A percentile compares a stretch with the other conserved stretches of the same genome.
Evolutionary conservation across 2,797 vertebrate species (phyloP).

Genomic region (Aselliscus stoliczkanus): DNA sequence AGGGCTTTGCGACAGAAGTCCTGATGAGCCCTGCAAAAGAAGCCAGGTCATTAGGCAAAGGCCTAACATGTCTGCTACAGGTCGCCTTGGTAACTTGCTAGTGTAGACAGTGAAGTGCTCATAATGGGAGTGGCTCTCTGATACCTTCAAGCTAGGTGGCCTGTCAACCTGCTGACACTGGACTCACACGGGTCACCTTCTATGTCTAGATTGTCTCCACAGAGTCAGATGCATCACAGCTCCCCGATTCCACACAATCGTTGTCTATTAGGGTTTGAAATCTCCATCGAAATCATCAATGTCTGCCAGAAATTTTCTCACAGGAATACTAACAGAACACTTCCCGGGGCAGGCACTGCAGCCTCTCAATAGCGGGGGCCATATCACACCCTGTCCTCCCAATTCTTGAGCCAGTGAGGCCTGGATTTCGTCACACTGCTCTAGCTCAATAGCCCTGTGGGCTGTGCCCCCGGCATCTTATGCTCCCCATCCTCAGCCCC

Average conservation of each 20-base stretch:
- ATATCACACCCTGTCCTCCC: background rate
- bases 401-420: rapidly evolving
- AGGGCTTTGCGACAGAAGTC: background rate
- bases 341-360: background rate
- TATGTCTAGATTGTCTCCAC: background rate
- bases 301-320: background rate
- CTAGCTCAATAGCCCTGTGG: rapidly evolving
- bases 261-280: background rate
- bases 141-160: background rate
- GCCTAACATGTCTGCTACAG: background rate
- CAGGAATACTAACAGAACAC: rapidly evolving
- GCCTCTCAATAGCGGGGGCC: background rate
- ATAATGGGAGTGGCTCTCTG: background rate
- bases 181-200: background rate
- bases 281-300: background rate
- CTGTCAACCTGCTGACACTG: background rate
- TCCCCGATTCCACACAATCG: background rate
- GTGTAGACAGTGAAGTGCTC: background rate
- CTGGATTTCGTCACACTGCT: background rate
- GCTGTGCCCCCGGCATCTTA: background rate
- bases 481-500: background rate
- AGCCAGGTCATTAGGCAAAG: slow-evolving; percentile 6
- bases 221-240: background rate
- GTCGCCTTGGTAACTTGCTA: slow-evolving; percentile 17
- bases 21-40: slow-evolving; percentile 1